Evolutionary conservation across 2,888 invertebrate species (phyloP).

Genomic region (Neocrepidodera transversa): DNA sequence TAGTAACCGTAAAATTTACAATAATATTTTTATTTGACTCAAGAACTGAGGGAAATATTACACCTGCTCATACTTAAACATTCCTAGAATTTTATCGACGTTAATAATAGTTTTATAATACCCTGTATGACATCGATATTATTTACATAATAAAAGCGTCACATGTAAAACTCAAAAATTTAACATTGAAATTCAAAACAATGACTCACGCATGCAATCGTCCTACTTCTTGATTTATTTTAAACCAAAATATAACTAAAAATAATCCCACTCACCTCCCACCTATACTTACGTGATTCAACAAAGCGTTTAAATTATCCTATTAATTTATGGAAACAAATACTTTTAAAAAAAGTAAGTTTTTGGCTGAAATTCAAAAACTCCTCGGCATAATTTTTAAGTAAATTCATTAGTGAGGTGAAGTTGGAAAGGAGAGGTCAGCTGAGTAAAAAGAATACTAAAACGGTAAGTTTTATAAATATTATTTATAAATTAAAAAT

Average conservation of each 20-base stretch:
- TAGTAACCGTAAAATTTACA: too few relatives aligned
- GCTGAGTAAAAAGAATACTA: background rate
- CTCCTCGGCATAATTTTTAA: slow-evolving; percentile 16
- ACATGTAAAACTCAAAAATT: too few relatives aligned
- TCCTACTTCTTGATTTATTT: slow-evolving; percentile 9
- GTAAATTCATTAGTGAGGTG: slow-evolving; percentile 17
- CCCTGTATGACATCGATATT: too few relatives aligned
- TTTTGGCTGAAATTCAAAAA: slow-evolving; percentile 20
- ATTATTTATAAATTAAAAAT: too few relatives aligned
- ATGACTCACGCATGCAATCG: slow-evolving; percentile 21
- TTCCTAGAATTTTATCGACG: too few relatives aligned
- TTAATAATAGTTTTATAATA: too few relatives aligned
- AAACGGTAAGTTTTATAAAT: background rate
- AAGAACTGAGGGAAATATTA: too few relatives aligned
- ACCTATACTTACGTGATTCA: slow-evolving; percentile 7
- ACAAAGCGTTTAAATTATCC: slow-evolving; percentile 1
- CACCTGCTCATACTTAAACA: too few relatives aligned
- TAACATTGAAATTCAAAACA: slow-evolving; percentile 17
- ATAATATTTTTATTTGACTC: too few relatives aligned
- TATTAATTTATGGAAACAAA: slow-evolving; percentile 6
- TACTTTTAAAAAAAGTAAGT: background rate
- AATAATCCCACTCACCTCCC: slow-evolving; percentile 8
- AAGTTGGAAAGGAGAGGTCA: slow-evolving; percentile 7
- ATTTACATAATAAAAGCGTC: too few relatives aligned
- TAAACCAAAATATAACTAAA: background rate